Evolutionary conservation across 1,140 invertebrate species (phyloP), one percentile per base, ranked within the genome.

Genomic region (Pachyrhynchus sulphureomaculatus): DNA sequence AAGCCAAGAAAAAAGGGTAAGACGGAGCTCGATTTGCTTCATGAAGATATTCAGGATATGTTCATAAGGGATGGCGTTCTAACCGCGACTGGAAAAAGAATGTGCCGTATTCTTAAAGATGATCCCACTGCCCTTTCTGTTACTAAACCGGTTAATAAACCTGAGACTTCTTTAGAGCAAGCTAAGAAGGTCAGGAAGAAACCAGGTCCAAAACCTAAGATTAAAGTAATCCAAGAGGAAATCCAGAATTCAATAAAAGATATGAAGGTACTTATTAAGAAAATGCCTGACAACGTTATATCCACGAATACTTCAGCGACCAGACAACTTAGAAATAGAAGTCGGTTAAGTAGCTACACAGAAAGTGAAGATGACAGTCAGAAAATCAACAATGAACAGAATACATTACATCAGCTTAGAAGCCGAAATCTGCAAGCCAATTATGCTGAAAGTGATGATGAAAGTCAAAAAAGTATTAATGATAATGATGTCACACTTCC

Each of bases 41-140:
- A 87, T 37, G 83, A 85, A 60, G 85, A 88, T 67, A 82, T 88
- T 33, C 78, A 82, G 59, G 84, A 87, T 61, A 86, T 86, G 82
- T 87, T 86, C 67, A 84, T 86, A 34, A 79, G 79, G 55, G 80
- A 85, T 63, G 84, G 81, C 20, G 80, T 86, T 1, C 69, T 85
- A n/a, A 80, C 77, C 29, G 70, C 78, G 13, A 78, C 77, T 4
- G 82, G 82, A 5, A 78, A 81, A 69, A 68, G 81, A 68, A 82
- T 81, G 80, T 83, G 82, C 69, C 77, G 72, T 17, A 60, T 74
- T 8, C 54, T 75, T 12, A 75, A 74, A 51, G 67, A 68, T 24
- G 66, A 67, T 37, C 45, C 45, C 13, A 56, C 55, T 45, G 62
- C 52, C 9, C 20, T 65, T 5, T 23, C 17, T 18, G 20, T 12